Evolutionary conservation across 2,113 vertebrate genomes (phyloP).

Genomic region (Fulmarus glacialis): DNA sequence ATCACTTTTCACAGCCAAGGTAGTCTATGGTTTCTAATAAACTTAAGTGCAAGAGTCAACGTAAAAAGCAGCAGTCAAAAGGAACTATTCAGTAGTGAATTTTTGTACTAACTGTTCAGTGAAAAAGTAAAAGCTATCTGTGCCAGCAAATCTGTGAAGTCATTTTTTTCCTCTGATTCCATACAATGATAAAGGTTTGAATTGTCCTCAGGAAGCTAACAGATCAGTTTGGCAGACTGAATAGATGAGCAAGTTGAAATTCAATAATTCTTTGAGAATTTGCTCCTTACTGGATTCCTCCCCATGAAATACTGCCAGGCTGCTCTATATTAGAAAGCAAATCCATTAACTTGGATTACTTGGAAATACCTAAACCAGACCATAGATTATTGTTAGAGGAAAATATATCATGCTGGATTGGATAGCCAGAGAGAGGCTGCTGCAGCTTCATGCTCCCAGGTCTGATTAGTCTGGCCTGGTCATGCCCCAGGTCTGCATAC

Average conservation of each 20-base stretch:
- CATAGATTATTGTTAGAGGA: not conserved
- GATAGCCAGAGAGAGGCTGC: not conserved
- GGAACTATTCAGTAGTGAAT: not conserved
- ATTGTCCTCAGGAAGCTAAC: not conserved
- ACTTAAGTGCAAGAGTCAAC: not conserved
- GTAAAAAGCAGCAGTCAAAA: not conserved
- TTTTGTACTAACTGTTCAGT: not conserved
- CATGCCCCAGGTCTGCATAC: not conserved
- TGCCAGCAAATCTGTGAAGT: not conserved
- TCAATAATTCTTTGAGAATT: not conserved
- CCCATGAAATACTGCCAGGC: not conserved
- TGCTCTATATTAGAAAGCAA: not conserved
- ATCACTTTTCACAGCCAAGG: not conserved
- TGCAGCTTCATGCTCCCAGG: not conserved
- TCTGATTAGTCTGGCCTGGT: not conserved
- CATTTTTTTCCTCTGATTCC: not conserved
- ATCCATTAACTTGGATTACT: not conserved
- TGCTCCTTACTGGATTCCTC: not conserved
- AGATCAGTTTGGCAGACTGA: not conserved
- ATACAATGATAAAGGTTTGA: not conserved
- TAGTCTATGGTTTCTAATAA: not conserved
- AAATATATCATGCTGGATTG: not conserved
- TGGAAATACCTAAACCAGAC: not conserved
- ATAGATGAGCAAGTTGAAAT: not conserved
- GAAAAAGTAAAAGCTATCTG: not conserved